These are phyloP conservation scores for Leuciscus idus DNA, from an alignment of 2,113 vertebrate species.

Conservation along the genomic window DNA sequence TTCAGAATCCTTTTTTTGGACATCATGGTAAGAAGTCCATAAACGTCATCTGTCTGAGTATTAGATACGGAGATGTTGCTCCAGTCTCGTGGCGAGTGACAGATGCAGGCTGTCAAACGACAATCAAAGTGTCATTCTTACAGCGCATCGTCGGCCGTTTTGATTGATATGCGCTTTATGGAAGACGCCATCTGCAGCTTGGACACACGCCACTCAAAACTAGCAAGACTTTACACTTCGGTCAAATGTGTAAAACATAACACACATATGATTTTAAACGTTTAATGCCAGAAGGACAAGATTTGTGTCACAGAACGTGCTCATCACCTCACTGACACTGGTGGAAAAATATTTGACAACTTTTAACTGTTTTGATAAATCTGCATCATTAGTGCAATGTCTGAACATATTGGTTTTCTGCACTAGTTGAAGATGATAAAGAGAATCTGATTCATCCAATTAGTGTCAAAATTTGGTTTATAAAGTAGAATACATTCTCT, in stretches of 20 bases:
- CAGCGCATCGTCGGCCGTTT: neutral
- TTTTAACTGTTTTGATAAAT: constrained; percentile 7
- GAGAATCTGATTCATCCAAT: neutral
- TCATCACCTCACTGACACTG: neutral
- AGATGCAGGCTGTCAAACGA: constrained; percentile 39
- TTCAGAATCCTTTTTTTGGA: constrained; percentile 19
- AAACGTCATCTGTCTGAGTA: constrained; percentile 35
- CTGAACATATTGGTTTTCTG: constrained; percentile 4
- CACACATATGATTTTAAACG: neutral
- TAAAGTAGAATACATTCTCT: neutral
- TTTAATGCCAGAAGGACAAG: neutral
- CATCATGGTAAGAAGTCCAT: constrained; percentile 12
- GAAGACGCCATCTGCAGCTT: constrained; percentile 28
- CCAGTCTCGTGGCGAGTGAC: constrained; percentile 34
- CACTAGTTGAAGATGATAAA: neutral
- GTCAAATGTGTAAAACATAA: neutral
- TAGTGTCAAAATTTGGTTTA: neutral
- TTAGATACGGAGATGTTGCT: neutral
- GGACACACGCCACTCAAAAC: constrained; percentile 37
- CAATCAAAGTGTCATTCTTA: constrained; percentile 24
- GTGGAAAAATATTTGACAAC: neutral
- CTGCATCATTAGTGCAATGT: neutral
- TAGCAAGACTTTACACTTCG: neutral
- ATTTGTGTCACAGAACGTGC: constrained; percentile 1
- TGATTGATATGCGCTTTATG: constrained; percentile 41